phyloP scores from a whole-genome alignment of 2,113 vertebrate genomes.

The Cinclus cinclus region DNA sequence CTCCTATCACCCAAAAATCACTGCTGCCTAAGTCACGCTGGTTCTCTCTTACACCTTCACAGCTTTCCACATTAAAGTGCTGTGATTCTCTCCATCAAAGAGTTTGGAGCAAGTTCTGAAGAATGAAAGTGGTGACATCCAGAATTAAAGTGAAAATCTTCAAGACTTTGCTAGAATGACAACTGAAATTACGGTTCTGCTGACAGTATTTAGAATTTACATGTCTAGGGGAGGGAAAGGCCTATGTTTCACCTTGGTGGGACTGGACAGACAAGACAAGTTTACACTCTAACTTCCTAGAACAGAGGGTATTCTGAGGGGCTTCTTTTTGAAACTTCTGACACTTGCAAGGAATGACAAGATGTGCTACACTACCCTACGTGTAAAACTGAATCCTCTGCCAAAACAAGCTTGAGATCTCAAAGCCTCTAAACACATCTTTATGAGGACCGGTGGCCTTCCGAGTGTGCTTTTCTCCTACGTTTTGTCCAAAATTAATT shows the following conservation, averaged over 20 bases:
- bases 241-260: background rate
- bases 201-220: background rate
- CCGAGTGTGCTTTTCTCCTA: background rate
- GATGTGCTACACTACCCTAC: background rate
- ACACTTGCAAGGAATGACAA: background rate
- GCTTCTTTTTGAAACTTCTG: background rate
- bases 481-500: background rate
- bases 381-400: background rate
- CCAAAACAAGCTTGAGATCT: background rate
- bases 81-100: background rate
- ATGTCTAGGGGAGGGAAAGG: background rate
- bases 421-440: background rate
- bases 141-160: background rate
- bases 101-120: background rate
- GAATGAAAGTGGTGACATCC: background rate
- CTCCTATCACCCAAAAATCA: background rate
- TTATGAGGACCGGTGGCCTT: background rate
- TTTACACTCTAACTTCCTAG: background rate
- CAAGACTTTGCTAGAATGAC: background rate
- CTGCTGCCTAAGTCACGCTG: rapidly evolving
- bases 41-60: background rate
- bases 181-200: background rate
- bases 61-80: background rate
- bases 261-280: background rate
- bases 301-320: background rate